Conservation (phyloP, 2,113 vertebrate species). For the Natator depressus region DNA sequence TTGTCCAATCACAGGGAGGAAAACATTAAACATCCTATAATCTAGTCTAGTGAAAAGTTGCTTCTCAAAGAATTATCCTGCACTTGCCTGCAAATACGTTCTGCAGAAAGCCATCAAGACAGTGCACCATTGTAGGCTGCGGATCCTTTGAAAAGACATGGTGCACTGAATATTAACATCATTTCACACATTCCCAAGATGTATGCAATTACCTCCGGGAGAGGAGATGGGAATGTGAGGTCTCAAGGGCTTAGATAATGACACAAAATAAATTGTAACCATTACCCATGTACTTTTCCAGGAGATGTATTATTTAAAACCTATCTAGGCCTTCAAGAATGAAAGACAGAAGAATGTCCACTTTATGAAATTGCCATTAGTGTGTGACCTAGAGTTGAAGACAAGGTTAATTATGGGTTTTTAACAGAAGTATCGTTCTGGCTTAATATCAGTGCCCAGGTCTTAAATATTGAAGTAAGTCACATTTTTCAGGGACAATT, state of each 20-base stretch:
- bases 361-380: constrained; percentile 88
- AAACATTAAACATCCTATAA: constrained; percentile 19
- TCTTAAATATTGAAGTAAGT: constrained; percentile 86
- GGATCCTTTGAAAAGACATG: constrained; percentile 63
- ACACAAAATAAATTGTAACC: constrained; percentile 92
- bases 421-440: constrained; percentile 85
- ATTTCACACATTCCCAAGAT: constrained; percentile 80
- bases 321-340: constrained; percentile 77
- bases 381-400: constrained; percentile 80
- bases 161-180: constrained; percentile 76
- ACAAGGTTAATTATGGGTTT: constrained; percentile 87
- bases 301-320: constrained; percentile 84
- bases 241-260: constrained; percentile 82
- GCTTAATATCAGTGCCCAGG: constrained; percentile 82
- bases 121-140: constrained; percentile 47
- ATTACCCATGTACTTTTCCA: constrained; percentile 85
- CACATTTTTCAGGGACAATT: constrained; percentile 88
- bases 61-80: constrained; percentile 5
- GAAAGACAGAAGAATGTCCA: constrained; percentile 86
- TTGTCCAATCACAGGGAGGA: background rate
- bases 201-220: constrained; percentile 81
- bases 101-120: constrained; percentile 48
- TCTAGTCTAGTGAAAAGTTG: constrained; percentile 18
- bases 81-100: constrained; percentile 44
- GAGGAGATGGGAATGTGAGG: constrained; percentile 75